These are phyloP conservation scores for Penaeus vannamei DNA, from an alignment of 1,140 invertebrate species.

Conservation along the genomic window DNA sequence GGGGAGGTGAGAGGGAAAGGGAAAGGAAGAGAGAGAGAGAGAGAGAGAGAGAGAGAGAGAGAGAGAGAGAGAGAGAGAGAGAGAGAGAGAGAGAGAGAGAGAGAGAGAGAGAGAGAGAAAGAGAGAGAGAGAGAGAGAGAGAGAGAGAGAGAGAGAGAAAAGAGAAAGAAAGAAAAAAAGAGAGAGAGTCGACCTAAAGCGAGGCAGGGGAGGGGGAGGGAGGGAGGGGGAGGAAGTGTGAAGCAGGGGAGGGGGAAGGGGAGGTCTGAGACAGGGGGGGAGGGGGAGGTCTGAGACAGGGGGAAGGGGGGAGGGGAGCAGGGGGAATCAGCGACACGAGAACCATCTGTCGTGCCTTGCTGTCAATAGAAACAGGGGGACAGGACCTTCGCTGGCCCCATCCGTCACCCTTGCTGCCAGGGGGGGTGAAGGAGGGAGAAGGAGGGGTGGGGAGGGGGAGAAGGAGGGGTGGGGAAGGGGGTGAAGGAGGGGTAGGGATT, in stretches of 20 bases:
- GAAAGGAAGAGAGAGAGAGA: background rate
- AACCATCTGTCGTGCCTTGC: background rate
- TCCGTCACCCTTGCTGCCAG: too few species aligned
- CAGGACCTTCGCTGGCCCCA: too few species aligned
- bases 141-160: slow-evolving; percentile 18
- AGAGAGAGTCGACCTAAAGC: background rate
- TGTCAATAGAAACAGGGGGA: too few species aligned
- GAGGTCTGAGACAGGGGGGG: background rate
- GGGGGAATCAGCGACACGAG: slow-evolving; percentile 12
- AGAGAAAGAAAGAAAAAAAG: slow-evolving; percentile 31
- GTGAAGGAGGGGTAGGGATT: background rate
- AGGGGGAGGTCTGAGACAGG: background rate
- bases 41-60: background rate
- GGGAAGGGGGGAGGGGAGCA: background rate
- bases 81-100: background rate
- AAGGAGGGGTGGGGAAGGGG: background rate
- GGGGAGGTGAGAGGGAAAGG: too few species aligned
- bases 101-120: background rate
- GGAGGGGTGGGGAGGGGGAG: too few species aligned
- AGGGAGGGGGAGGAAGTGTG: background rate
- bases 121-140: background rate
- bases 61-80: background rate
- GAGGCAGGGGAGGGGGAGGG: slow-evolving; percentile 24
- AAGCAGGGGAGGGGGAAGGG: background rate
- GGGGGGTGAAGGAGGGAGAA: background rate